These are phyloP conservation scores for Drosophila pseudoobscura DNA, from an alignment of 1,140 invertebrate genomes.

Conservation along the genomic window DNA sequence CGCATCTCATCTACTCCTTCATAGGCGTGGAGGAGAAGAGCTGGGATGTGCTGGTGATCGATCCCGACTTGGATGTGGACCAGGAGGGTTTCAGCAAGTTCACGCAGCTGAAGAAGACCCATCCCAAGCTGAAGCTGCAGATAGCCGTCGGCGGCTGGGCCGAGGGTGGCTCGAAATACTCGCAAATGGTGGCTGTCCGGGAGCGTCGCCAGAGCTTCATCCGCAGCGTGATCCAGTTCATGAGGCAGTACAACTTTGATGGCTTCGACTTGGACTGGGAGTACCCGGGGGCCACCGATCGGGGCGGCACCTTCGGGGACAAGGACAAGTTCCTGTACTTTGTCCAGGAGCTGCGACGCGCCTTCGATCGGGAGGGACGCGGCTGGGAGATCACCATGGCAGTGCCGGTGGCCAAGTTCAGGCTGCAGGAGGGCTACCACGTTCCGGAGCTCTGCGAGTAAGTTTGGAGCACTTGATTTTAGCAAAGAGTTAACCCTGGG, in stretches of 20 bases:
- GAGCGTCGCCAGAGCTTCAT: conserved; percentile 89
- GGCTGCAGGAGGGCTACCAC: conserved; percentile 93
- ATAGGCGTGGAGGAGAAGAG: conserved; percentile 91
- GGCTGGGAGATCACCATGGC: conserved; percentile 95
- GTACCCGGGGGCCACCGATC: conserved; percentile 93
- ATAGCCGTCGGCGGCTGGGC: conserved; percentile 95
- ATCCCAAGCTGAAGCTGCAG: conserved; percentile 90
- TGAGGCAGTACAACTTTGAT: conserved; percentile 91
- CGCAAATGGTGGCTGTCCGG: conserved; percentile 89
- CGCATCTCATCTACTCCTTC: conserved; percentile 95
- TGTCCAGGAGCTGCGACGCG: conserved; percentile 91
- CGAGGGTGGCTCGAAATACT: conserved; percentile 94
- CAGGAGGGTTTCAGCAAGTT: conserved; percentile 93
- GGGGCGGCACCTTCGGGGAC: conserved; percentile 92
- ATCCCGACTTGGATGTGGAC: conserved; percentile 91
- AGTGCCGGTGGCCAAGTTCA: conserved; percentile 92
- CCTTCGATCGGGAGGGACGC: conserved; percentile 89
- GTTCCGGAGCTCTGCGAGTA: conserved; percentile 94
- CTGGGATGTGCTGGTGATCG: conserved; percentile 91
- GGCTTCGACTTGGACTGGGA: conserved; percentile 94
- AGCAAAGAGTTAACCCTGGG: background rate
- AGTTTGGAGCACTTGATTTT: conserved; percentile 67
- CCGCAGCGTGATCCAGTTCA: conserved; percentile 90
- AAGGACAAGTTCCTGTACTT: conserved; percentile 93
- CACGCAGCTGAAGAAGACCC: conserved; percentile 88